Evolutionary conservation across 2,888 invertebrate genomes (phyloP).

Genomic region (Macrosoma leucophasiata): DNA sequence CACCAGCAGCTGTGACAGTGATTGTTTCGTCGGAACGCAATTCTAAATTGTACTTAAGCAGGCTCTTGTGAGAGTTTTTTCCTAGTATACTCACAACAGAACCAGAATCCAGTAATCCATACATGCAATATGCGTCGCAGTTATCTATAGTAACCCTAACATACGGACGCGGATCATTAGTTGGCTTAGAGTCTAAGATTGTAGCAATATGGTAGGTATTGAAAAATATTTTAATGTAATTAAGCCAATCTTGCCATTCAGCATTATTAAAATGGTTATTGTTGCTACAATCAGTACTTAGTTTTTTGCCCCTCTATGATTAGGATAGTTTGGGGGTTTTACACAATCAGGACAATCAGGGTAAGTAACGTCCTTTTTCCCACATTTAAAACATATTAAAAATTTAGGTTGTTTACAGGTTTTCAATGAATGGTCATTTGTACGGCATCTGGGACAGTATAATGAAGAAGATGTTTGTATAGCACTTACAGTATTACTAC

Average conservation of each 20-base stretch:
- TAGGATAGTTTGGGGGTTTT: background rate
- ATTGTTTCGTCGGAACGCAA: slow-evolving; percentile 1
- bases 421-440: too few species aligned
- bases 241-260: slow-evolving; percentile 20
- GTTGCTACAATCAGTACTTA: slow-evolving; percentile 3
- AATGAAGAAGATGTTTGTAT: too few species aligned
- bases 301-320: slow-evolving; percentile 18
- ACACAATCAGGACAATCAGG: slow-evolving; percentile 12
- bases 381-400: too few species aligned
- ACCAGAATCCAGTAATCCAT: slow-evolving; percentile 22
- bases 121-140: background rate
- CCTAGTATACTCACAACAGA: slow-evolving; percentile 19
- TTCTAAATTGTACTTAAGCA: slow-evolving; percentile 2
- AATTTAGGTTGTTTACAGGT: too few species aligned
- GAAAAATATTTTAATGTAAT: slow-evolving; percentile 12
- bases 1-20: slow-evolving; percentile 12
- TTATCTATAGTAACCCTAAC: too few species aligned
- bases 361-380: too few species aligned
- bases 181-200: slow-evolving; percentile 8
- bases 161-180: too few species aligned
- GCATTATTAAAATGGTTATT: background rate
- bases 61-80: slow-evolving; percentile 10
- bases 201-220: slow-evolving; percentile 5
- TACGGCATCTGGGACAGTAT: too few species aligned
- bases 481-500: too few species aligned